Percentiles rank a stretch among this genome's conserved stretches.
Conservation (phyloP, 2,888 invertebrate species). For the Myopa tessellatipennis region DNA sequence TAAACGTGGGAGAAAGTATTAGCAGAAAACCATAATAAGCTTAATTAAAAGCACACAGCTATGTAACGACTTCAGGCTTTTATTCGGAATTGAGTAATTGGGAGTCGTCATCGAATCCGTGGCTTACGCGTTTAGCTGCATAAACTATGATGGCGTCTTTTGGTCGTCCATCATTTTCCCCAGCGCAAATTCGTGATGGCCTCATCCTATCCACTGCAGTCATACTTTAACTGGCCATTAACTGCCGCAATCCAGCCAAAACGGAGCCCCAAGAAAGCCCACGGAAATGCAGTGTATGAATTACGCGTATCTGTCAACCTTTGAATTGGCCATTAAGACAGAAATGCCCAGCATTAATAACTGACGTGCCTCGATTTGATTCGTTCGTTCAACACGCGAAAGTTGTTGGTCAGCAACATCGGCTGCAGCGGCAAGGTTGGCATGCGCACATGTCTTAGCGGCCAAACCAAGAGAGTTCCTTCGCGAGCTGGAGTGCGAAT, state of each 20-base stretch:
- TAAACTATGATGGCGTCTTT: constrained; percentile 8
- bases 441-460: constrained; percentile 25
- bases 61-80: too few relatives aligned
- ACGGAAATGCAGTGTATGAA: constrained; percentile 59
- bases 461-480: constrained; percentile 12
- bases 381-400: constrained; percentile 55
- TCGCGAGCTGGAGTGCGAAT: constrained; percentile 37
- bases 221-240: constrained; percentile 20
- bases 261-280: constrained; percentile 6
- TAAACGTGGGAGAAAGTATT: too few relatives aligned
- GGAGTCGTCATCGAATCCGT: neutral
- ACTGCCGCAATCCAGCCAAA: neutral
- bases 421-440: constrained; percentile 35
- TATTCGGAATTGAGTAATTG: neutral
- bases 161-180: constrained; percentile 41
- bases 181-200: constrained; percentile 59
- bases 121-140: neutral
- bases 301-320: constrained; percentile 68
- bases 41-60: too few relatives aligned
- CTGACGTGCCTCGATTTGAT: constrained; percentile 67
- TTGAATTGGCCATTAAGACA: constrained; percentile 69
- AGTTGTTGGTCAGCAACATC: constrained; percentile 35
- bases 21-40: too few relatives aligned
- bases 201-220: constrained; percentile 60
- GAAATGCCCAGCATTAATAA: constrained; percentile 69